phyloP scores from a whole-genome alignment of 2,797 vertebrate genomes.

The Sternarchorhynchus goeldii region DNA sequence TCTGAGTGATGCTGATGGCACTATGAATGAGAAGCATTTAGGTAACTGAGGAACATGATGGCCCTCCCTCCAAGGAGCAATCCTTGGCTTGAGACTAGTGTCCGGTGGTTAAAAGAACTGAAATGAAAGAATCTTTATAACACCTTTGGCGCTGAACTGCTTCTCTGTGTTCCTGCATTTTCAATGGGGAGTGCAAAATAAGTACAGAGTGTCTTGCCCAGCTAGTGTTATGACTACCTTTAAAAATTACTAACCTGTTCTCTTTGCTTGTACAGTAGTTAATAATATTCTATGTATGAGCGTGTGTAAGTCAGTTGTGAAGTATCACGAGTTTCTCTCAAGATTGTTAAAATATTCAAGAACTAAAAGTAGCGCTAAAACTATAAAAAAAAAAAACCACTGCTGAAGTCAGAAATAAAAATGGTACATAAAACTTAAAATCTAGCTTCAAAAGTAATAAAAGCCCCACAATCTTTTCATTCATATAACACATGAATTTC shows the following conservation, averaged over 20 bases:
- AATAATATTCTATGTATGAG: too few relatives aligned
- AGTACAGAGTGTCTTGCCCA: background rate
- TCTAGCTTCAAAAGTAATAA: too few relatives aligned
- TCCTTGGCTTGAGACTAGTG: background rate
- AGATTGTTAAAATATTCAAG: too few relatives aligned
- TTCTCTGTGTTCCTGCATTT: background rate
- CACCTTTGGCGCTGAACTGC: background rate
- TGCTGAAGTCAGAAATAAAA: too few relatives aligned
- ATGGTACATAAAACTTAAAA: too few relatives aligned
- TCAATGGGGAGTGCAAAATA: background rate
- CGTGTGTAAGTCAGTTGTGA: too few relatives aligned
- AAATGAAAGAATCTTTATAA: slow-evolving; percentile 21
- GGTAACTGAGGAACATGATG: slow-evolving; percentile 54
- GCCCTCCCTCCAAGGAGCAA: slow-evolving; percentile 46
- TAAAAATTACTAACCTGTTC: background rate
- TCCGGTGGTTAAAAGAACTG: slow-evolving; percentile 9
- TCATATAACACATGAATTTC: too few relatives aligned
- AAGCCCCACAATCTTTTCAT: too few relatives aligned
- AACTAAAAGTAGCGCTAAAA: too few relatives aligned
- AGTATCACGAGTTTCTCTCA: too few relatives aligned
- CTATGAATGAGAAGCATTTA: slow-evolving; percentile 65
- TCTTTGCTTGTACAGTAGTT: too few relatives aligned
- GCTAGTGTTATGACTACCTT: background rate
- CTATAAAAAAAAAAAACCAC: too few relatives aligned
- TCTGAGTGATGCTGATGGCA: slow-evolving; percentile 62